Evolutionary conservation across 1,140 invertebrate genomes (phyloP), one percentile per base, ranked within the genome.

Genomic region (Sarcophaga peregrina): DNA sequence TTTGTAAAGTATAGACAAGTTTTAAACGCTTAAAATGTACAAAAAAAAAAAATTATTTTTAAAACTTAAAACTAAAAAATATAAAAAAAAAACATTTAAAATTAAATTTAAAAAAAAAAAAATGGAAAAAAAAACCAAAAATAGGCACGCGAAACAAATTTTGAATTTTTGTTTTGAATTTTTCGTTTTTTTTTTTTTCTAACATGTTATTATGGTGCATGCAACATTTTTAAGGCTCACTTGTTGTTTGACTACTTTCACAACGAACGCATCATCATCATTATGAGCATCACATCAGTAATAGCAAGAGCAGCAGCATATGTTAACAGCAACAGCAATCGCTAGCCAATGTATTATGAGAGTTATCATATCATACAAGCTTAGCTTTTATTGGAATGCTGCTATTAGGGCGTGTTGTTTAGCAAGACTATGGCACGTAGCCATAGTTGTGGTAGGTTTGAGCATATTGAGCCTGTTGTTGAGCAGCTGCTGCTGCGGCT

Each of bases 361-460:
- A 13, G 7, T n/a, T 13, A n/a, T 58, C 54, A 58, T n/a, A 0
- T 15, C 13, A 7, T 15, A n/a, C 54, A 11, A 62, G 20, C 37
- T 8, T 15, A 58, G 9, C 25, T 50, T 17, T 74, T 74, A 11
- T 20, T 46, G 8, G 25, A 25, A 8, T 17, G 8, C 20, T 46
- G 15, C 3, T 45, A 15, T 7, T 47, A 4, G 25, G 25, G 25
- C 25, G 25, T 75, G 37, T 15, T 45, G 15, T 54, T 54, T 48
- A 0, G 17, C 9, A 73, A 3, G 17, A 52, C 88, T 84, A 89
- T 54, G 88, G 88, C 83, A 89, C 88, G 54, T 89, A 89, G 25
- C 88, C 88, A 47, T 89, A 89, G 84, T 89, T 89, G 82, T 89
- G 88, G 83, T 89, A 89, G 72, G 81, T 80, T 46, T 89, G 88